Percentiles rank a stretch among this genome's conserved stretches.
phyloP scores from a whole-genome alignment of 2,113 vertebrate species.

The Mohoua ochrocephala region DNA sequence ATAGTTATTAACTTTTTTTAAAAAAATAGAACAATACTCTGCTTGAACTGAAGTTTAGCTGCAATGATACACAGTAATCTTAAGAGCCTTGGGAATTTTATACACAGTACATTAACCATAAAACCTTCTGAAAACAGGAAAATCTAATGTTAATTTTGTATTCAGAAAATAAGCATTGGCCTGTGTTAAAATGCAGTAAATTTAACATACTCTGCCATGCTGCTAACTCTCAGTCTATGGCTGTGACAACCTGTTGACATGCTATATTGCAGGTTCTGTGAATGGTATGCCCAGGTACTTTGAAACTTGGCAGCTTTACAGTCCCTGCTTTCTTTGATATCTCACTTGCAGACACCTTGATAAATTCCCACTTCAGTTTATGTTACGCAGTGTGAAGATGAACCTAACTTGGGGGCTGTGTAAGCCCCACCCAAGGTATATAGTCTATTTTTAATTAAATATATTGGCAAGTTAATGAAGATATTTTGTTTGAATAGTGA shows the following conservation, averaged over 20 bases:
- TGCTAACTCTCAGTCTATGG: not conserved
- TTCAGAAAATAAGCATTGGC: not conserved
- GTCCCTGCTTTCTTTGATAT: not conserved
- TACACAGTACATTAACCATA: not conserved
- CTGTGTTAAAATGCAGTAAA: not conserved
- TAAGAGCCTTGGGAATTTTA: not conserved
- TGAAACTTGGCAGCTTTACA: not conserved
- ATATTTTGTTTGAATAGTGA: not conserved
- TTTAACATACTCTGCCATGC: not conserved
- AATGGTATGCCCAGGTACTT: not conserved
- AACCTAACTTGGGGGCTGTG: not conserved
- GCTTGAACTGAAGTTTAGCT: not conserved
- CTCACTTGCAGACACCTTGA: not conserved
- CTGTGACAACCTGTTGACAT: slow-evolving; percentile 5
- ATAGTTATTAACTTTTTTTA: not conserved
- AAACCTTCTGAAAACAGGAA: not conserved
- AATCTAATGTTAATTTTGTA: not conserved
- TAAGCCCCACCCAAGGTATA: not conserved
- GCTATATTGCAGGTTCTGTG: not conserved
- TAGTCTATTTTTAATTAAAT: not conserved
- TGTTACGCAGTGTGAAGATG: not conserved
- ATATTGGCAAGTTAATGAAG: not conserved
- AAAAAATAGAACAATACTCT: not conserved
- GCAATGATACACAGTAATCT: not conserved
- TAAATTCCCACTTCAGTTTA: not conserved